Base-by-base conservation (phyloP, 2,113 vertebrate species). In the Tylochromis polylepis region DNA sequence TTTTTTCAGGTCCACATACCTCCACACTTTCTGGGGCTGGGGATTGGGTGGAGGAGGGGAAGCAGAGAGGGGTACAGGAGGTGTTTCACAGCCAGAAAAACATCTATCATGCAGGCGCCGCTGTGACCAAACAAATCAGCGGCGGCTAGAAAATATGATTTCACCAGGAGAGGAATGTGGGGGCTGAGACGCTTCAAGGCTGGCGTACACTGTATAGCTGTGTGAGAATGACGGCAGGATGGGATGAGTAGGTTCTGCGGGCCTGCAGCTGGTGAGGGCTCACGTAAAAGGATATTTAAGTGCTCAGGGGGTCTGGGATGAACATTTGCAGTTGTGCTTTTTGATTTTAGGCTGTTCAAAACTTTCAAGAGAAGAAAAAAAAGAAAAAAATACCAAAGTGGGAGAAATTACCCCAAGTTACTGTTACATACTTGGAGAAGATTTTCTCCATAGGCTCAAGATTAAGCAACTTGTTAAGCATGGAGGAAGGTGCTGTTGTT, bases 71-170 rank as follows among this genome's bases (percentile, higher is more conserved):
- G 86, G 81, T 79, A 81, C 27, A 11, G 43, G 85, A 85, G 86
- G 84, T 78, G 78, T 60, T 90, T 90, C 83, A 65, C 92, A 83
- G 90, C 88, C 90, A 93, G 87, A 90, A 88, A 93, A 93, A 91
- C 93, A 93, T 95, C 91, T 90, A 93, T 93, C 92, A 92, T 88
- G 67, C 80, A 89, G 93, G 93, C 91, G 91, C 93, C 89, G 84
- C 84, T 93, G 91, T 88, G 91, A 93, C 93, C 91, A 94, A 95
- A 95, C 90, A 94, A 94, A 93, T 93, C 83, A 62, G 83, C 24
- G 14, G 88, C 4, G 81, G 92, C 86, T 82, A 87, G 79, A 92
- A 92, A 92, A 90, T 91, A 91, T 85, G 92, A 94, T 95, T 94
- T 94, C 78, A 90, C 87, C 85, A 60, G 27, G 22, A 62, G 67